These are phyloP conservation scores for Gasterosteus nipponicus DNA, from an alignment of 2,113 vertebrate genomes.

Conservation along the genomic window DNA sequence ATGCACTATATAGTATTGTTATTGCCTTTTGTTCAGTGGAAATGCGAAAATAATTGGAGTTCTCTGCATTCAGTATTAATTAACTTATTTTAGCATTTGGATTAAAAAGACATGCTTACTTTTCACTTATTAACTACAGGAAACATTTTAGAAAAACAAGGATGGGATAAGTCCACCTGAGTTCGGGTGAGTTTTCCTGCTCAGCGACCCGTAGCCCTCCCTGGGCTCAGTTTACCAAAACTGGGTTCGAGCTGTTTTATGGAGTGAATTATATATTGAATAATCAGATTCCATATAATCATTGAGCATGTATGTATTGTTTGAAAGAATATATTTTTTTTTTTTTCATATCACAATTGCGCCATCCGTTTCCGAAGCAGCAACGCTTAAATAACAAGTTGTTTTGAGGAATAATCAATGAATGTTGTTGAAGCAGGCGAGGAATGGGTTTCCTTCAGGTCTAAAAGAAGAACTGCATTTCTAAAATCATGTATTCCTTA, in stretches of 20 bases:
- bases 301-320: not conserved
- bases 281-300: not conserved
- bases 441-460: not conserved
- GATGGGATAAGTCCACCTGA: conserved; percentile 73
- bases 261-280: not conserved
- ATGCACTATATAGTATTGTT: conserved; percentile 48
- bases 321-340: not conserved
- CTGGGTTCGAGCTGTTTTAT: not conserved
- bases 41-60: conserved; percentile 65
- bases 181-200: conserved; percentile 61
- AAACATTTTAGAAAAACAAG: conserved; percentile 38
- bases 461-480: not conserved
- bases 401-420: not conserved
- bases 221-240: conserved; percentile 32
- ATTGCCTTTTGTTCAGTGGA: conserved; percentile 69
- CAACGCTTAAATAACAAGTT: not conserved
- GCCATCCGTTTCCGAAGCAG: conserved; percentile 5
- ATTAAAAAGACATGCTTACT: conserved; percentile 41
- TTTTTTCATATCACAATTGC: not conserved
- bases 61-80: conserved; percentile 50
- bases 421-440: not conserved
- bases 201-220: conserved; percentile 34
- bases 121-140: conserved; percentile 39
- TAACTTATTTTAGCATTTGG: conserved; percentile 21
- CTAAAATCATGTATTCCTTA: not conserved